Evolutionary conservation across 2,888 invertebrate species (phyloP), one percentile per base, ranked within the genome.

Genomic region (Mythimna impura): DNA sequence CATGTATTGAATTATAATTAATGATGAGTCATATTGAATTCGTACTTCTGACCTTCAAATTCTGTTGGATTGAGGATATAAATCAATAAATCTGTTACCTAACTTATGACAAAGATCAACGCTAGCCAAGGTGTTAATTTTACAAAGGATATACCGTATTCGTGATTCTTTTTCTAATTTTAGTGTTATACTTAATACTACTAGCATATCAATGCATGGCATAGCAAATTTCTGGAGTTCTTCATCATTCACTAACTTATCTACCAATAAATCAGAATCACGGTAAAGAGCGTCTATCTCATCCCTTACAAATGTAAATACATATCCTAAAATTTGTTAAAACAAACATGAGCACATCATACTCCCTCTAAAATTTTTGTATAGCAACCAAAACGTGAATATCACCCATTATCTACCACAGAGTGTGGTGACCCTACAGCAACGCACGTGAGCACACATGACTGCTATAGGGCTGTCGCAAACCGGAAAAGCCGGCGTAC

Each of bases 401-500:
- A 62, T 67, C 25, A 77, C n/a, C 47, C 14, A 67, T 65, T 71
- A 20, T 54, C 36, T 47, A 65, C 12, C 25, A 71, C 25, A 60
- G 50, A 69, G 71, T 78, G 50, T 79, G 76, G 74, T 66, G 71
- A 58, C 79, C 76, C 72, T 75, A 72, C 62, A 62, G 7, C 20
- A 61, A 79, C 73, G 74, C 61, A 57, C 71, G 73, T 50, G 61
- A 73, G 76, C 79, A 80, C 57, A 47, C 55, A 34, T 52, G 66
- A 43, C 55, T 40, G 62, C 10, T 36, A 61, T 22, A 81, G 78
- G 80, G 76, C 62, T 84, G 75, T 60, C 83, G 17, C 78, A 76
- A 78, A 86, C 79, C 78, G 87, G 86, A 87, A 89, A 88, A 85
- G 73, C 75, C 74, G 61, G 81, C 66, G 74, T 81, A 84, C 86